Evolutionary conservation across 2,888 invertebrate species (phyloP).

Genomic region (Latrodectus hesperus): DNA sequence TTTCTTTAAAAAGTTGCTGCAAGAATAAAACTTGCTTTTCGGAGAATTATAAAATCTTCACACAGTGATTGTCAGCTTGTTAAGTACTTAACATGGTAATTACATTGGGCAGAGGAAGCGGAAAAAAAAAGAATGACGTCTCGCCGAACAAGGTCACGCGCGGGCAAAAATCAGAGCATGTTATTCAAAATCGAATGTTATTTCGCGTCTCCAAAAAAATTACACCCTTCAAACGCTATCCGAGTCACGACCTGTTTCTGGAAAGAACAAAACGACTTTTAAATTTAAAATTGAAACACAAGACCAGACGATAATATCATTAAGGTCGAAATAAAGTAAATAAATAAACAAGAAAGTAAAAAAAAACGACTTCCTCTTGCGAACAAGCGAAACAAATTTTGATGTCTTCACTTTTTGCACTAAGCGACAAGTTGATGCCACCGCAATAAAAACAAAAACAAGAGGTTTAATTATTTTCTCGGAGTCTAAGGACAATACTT

Average conservation of each 20-base stretch:
- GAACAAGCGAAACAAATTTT: slow-evolving; percentile 64
- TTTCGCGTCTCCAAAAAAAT: not conserved
- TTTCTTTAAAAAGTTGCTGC: not conserved
- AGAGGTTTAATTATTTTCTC: slow-evolving; percentile 59
- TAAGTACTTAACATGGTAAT: slow-evolving; percentile 35
- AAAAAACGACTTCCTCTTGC: slow-evolving; percentile 15
- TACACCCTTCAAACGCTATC: not conserved
- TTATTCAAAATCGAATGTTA: slow-evolving; percentile 45
- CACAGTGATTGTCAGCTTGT: not conserved
- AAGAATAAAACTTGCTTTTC: not conserved
- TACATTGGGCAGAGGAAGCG: not conserved
- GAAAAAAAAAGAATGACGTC: slow-evolving; percentile 11
- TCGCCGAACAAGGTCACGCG: slow-evolving; percentile 41
- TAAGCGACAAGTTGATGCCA: slow-evolving; percentile 36
- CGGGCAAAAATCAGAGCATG: slow-evolving; percentile 31
- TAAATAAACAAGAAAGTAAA: slow-evolving; percentile 36
- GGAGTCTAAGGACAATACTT: slow-evolving; percentile 7
- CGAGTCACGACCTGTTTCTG: slow-evolving; percentile 32
- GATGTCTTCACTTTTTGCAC: slow-evolving; percentile 62
- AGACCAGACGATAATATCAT: slow-evolving; percentile 35
- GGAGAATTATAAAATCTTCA: slow-evolving; percentile 3
- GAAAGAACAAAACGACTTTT: slow-evolving; percentile 37
- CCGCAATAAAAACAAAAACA: slow-evolving; percentile 21
- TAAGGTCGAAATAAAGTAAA: slow-evolving; percentile 53
- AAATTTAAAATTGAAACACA: slow-evolving; percentile 1